Conservation (phyloP, 2,797 vertebrate genomes). For the Cirrhinus mrigala region DNA sequence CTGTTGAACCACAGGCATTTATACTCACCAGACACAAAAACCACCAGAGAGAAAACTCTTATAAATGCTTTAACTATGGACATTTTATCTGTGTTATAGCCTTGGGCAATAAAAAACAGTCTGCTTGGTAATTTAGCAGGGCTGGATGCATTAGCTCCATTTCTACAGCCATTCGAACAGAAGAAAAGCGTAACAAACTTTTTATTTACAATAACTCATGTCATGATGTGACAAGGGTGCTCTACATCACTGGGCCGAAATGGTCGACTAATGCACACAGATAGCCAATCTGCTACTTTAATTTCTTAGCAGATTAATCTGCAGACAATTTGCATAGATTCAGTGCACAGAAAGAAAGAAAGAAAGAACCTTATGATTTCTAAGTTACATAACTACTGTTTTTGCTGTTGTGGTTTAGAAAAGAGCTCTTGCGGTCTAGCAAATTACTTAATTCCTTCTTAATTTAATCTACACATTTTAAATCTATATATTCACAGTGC, state of each 20-base stretch:
- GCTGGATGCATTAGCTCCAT: constrained; percentile 33
- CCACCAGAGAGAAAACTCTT: constrained; percentile 28
- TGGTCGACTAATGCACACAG: not conserved
- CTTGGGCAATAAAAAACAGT: constrained; percentile 23
- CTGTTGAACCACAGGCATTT: constrained; percentile 33
- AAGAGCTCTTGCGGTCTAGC: not conserved
- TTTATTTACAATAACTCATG: constrained; percentile 34
- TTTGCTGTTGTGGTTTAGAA: not conserved
- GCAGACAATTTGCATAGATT: not conserved
- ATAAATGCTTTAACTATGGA: constrained; percentile 39
- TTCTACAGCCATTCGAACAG: constrained; percentile 25
- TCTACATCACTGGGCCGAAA: not conserved
- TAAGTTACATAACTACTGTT: not conserved
- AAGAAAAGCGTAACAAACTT: constrained; percentile 33
- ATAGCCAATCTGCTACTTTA: not conserved
- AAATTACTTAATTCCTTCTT: not conserved
- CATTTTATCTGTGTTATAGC: constrained; percentile 43
- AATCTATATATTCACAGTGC: not conserved
- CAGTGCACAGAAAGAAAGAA: not conserved
- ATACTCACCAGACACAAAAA: constrained; percentile 43
- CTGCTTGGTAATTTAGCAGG: constrained; percentile 23
- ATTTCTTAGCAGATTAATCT: not conserved
- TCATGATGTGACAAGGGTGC: constrained; percentile 29
- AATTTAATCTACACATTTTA: not conserved
- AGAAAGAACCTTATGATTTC: not conserved